phyloP scores from a whole-genome alignment of 2,113 vertebrate species.

The Xerus inauris region DNA sequence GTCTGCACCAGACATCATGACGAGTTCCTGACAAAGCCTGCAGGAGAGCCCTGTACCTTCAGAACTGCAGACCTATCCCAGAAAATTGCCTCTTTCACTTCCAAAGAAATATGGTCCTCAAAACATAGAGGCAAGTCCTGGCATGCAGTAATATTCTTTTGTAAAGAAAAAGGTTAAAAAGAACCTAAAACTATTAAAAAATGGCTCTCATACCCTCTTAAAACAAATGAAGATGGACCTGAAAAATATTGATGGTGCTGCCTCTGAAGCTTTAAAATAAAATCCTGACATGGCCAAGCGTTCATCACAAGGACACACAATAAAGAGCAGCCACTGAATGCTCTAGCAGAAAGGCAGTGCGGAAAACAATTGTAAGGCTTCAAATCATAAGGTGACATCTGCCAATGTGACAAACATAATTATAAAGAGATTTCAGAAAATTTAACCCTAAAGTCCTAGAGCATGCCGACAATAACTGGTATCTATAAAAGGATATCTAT shows the following conservation, averaged over 20 bases:
- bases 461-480: background rate
- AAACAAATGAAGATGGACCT: background rate
- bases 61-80: background rate
- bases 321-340: background rate
- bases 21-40: background rate
- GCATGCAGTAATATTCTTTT: background rate
- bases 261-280: background rate
- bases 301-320: background rate
- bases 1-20: background rate
- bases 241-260: background rate
- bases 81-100: background rate
- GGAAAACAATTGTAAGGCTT: background rate
- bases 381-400: background rate
- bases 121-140: background rate
- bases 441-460: background rate
- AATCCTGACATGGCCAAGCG: background rate
- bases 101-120: background rate
- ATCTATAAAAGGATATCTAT: background rate
- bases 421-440: background rate
- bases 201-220: background rate
- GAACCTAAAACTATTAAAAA: background rate
- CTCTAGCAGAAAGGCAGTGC: background rate
- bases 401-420: background rate
- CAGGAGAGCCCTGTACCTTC: rapidly evolving
- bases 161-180: background rate